Evolutionary conservation across 2,113 vertebrate species (phyloP).

Genomic region (Monopterus albus): DNA sequence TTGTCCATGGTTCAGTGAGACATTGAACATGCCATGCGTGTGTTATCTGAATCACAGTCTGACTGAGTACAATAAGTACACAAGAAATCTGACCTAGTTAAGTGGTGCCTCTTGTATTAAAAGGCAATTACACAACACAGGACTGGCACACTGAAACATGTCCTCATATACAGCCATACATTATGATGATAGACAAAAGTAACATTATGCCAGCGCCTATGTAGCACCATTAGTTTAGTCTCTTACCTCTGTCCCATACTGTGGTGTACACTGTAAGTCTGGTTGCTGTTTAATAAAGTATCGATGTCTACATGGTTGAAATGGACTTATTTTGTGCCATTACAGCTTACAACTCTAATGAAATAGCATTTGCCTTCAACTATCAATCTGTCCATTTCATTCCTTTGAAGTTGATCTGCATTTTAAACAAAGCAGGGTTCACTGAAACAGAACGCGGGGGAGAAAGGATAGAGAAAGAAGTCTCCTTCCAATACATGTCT

Average conservation of each 20-base stretch:
- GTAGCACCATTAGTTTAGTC: conserved; percentile 2
- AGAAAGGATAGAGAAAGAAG: conserved; percentile 52
- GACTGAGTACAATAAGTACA: conserved; percentile 31
- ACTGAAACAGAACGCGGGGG: conserved; percentile 68
- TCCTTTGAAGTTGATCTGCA: conserved; percentile 80
- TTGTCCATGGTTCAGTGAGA: conserved; percentile 48
- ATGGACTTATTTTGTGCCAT: conserved; percentile 18
- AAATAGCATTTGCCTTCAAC: conserved; percentile 72
- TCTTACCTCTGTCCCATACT: background rate
- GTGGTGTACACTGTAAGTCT: background rate
- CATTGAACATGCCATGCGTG: conserved; percentile 53
- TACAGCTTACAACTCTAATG: conserved; percentile 65
- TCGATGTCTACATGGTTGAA: conserved; percentile 8
- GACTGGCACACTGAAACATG: conserved; percentile 53
- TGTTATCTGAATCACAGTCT: conserved; percentile 57
- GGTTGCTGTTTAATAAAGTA: conserved; percentile 16
- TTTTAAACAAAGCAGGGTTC: conserved; percentile 76
- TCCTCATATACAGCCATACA: conserved; percentile 16
- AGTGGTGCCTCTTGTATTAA: conserved; percentile 40
- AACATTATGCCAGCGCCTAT: conserved; percentile 14
- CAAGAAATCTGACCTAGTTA: conserved; percentile 51
- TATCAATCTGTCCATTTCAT: conserved; percentile 77
- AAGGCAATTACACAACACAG: conserved; percentile 22
- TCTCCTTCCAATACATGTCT: conserved; percentile 73
- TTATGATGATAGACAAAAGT: conserved; percentile 36